phyloP scores from a whole-genome alignment of 1,140 invertebrate genomes.

The Drosophila grimshawi region DNA sequence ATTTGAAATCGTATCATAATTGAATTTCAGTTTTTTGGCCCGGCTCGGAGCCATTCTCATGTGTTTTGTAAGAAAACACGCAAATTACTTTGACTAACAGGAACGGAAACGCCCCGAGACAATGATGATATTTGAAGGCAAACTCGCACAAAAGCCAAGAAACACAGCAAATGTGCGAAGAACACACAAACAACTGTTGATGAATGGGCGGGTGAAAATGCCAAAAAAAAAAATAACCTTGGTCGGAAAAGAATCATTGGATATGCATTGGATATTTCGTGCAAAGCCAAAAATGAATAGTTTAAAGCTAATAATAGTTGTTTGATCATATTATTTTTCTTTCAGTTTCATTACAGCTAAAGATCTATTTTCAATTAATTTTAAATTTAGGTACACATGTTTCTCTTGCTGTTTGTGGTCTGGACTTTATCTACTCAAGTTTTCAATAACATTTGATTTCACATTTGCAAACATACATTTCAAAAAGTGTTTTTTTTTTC shows the following conservation, averaged over 20 bases:
- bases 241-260: background rate
- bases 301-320: too few relatives aligned
- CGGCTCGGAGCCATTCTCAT: conserved; percentile 15
- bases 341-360: too few relatives aligned
- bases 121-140: conserved; percentile 64
- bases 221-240: background rate
- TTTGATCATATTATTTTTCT: too few relatives aligned
- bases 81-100: conserved; percentile 52
- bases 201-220: too few relatives aligned
- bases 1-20: conserved; percentile 77
- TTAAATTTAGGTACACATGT: too few relatives aligned
- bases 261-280: too few relatives aligned
- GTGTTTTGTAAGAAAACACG: conserved; percentile 35
- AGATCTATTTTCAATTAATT: too few relatives aligned
- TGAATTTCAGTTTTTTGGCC: conserved; percentile 59
- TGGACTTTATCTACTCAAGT: background rate
- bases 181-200: conserved; percentile 1
- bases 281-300: too few relatives aligned
- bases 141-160: conserved; percentile 22
- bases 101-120: conserved; percentile 62
- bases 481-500: background rate
- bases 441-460: conserved; percentile 1
- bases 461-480: background rate
- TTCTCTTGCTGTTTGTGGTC: background rate
- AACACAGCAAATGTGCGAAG: conserved; percentile 2